phyloP scores from a whole-genome alignment of 2,113 vertebrate genomes.

The Thunnus maccoyii region DNA sequence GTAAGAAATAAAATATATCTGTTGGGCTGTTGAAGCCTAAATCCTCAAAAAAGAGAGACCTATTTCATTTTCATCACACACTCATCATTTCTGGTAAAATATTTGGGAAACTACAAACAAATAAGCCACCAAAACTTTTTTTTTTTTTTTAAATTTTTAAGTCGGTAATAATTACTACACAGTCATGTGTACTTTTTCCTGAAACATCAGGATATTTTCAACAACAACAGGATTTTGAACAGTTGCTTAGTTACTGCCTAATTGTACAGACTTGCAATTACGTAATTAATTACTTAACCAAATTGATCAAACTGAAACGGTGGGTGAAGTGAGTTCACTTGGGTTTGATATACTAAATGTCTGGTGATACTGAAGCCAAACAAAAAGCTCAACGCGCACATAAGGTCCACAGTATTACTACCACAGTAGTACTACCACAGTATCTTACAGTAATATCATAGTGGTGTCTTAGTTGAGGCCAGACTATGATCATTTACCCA shows the following conservation, averaged over 20 bases:
- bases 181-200: not conserved
- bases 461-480: not conserved
- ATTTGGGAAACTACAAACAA: not conserved
- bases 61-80: conserved; percentile 45
- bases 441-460: not conserved
- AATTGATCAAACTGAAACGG: not conserved
- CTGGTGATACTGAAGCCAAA: not conserved
- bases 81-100: not conserved
- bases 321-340: not conserved
- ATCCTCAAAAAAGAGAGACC: conserved; percentile 59
- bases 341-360: not conserved
- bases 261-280: not conserved
- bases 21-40: conserved; percentile 76
- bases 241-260: too few relatives aligned
- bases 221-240: too few relatives aligned
- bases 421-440: not conserved
- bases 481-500: not conserved
- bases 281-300: not conserved
- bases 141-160: too few relatives aligned
- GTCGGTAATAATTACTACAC: not conserved
- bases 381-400: not conserved
- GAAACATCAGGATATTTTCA: not conserved
- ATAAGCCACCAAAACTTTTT: not conserved
- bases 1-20: conserved; percentile 86
- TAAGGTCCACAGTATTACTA: not conserved